Percentiles rank a stretch among this genome's conserved stretches.
Conservation (phyloP, 2,888 invertebrate species). For the Aleiodes testaceus region DNA sequence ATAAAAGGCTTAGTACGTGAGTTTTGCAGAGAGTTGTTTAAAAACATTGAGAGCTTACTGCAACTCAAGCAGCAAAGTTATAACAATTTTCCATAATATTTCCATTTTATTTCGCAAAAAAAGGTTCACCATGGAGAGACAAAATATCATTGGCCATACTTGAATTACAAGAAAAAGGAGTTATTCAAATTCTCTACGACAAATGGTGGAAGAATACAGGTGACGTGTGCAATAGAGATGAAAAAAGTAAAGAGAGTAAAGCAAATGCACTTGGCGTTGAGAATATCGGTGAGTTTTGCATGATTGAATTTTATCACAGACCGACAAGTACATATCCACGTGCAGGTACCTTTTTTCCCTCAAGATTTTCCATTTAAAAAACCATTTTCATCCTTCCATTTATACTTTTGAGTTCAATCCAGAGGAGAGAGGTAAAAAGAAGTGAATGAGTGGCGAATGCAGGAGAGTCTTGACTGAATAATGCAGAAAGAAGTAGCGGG, state of each 20-base stretch:
- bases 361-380: no score
- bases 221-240: slow-evolving; percentile 90
- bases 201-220: slow-evolving; percentile 99
- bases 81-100: background rate
- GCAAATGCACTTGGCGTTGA: slow-evolving; percentile 94
- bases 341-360: no score
- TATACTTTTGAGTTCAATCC: no score
- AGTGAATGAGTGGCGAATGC: no score
- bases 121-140: slow-evolving; percentile 95
- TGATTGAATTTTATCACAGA: background rate
- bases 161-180: slow-evolving; percentile 95
- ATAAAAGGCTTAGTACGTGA: no score
- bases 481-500: slow-evolving; percentile 4
- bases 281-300: slow-evolving; percentile 81
- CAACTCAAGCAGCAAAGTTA: no score
- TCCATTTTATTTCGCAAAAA: slow-evolving; percentile 19
- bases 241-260: slow-evolving; percentile 91
- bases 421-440: no score
- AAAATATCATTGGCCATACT: slow-evolving; percentile 95
- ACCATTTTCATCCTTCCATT: no score
- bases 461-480: background rate
- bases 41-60: no score
- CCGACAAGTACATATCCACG: background rate
- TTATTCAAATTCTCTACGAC: slow-evolving; percentile 93
- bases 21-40: no score